Conservation (phyloP, 2,113 vertebrate species). For the Anoura caudifer region DNA sequence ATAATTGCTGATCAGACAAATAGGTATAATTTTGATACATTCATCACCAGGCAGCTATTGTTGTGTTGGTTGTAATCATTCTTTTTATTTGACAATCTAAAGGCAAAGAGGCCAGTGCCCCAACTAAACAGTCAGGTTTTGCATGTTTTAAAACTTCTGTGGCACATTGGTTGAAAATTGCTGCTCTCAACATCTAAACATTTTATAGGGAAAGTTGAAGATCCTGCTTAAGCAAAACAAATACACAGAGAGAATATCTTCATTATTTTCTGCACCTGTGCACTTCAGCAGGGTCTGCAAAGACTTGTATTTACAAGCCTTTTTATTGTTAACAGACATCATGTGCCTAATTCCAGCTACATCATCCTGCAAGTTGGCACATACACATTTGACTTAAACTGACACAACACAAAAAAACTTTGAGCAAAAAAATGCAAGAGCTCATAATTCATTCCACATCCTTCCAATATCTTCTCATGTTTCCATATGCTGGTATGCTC, state of each 20-base stretch:
- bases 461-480: background rate
- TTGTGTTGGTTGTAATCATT: background rate
- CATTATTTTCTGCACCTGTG: constrained; percentile 28
- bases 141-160: background rate
- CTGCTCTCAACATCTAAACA: background rate
- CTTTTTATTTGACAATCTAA: background rate
- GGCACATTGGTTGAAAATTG: background rate
- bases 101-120: background rate
- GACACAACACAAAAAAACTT: background rate
- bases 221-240: background rate
- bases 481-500: accelerated
- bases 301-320: constrained; percentile 38
- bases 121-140: background rate
- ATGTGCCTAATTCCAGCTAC: background rate
- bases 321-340: constrained; percentile 27
- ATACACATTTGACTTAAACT: background rate
- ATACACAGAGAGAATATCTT: background rate
- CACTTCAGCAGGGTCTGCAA: background rate
- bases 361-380: background rate
- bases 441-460: background rate
- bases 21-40: background rate
- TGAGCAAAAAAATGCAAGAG: background rate
- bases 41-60: background rate
- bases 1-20: background rate
- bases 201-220: constrained; percentile 7